phyloP scores from a whole-genome alignment of 1,140 invertebrate genomes.

The Drosophila seguyi region DNA sequence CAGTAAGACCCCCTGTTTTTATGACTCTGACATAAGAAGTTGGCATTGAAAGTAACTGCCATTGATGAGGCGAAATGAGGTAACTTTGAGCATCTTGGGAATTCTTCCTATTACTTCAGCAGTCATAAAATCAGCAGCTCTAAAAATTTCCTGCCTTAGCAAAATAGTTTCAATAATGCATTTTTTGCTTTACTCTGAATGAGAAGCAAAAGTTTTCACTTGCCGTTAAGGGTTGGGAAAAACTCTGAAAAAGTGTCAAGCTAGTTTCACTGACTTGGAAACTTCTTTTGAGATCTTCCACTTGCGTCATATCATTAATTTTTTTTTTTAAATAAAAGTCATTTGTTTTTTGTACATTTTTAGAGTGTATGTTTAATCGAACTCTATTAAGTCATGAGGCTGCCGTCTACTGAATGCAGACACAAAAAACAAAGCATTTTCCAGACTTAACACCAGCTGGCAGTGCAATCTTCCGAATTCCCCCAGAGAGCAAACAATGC shows the following conservation, averaged over 20 bases:
- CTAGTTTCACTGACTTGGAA: not conserved
- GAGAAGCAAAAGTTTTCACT: not conserved
- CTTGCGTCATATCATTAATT: not conserved
- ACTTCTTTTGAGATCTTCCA: not conserved
- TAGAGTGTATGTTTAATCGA: not conserved
- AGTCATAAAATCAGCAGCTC: not conserved
- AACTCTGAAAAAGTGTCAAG: not conserved
- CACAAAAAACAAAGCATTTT: slow-evolving; percentile 8
- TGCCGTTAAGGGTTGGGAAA: not conserved
- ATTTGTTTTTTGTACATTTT: not conserved
- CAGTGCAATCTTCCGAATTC: slow-evolving; percentile 1
- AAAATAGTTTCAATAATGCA: not conserved
- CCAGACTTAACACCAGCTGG: slow-evolving; percentile 7
- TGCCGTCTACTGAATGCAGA: not conserved
- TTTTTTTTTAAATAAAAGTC: not conserved
- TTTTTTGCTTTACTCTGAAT: not conserved
- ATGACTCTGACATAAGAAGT: slow-evolving; percentile 20
- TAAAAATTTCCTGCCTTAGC: too few relatives aligned
- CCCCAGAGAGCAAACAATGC: slow-evolving; percentile 18
- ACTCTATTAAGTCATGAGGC: slow-evolving; percentile 9
- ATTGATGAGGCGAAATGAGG: slow-evolving; percentile 21
- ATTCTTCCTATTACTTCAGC: slow-evolving; percentile 6
- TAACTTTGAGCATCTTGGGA: not conserved
- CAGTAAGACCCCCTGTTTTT: slow-evolving; percentile 6
- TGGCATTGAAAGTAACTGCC: slow-evolving; percentile 12